Evolutionary conservation across 2,888 invertebrate species (phyloP).

Genomic region (Pterostichus madidus): DNA sequence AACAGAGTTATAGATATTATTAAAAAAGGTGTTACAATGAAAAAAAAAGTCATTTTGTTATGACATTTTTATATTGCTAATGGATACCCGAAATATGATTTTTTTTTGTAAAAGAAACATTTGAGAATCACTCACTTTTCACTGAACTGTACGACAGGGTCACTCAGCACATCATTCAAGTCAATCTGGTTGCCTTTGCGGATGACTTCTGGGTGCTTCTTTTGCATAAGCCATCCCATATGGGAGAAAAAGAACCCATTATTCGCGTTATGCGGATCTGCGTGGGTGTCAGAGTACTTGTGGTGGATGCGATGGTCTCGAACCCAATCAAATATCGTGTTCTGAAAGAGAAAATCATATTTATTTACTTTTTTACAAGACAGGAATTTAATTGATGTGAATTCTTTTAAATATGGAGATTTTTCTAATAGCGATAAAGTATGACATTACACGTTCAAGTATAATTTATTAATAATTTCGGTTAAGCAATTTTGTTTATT

Average conservation of each 20-base stretch:
- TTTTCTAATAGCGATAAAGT: no score
- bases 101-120: no score
- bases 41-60: no score
- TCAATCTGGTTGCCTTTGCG: constrained; percentile 89
- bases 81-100: no score
- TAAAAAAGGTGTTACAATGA: no score
- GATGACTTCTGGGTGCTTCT: constrained; percentile 92
- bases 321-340: constrained; percentile 86
- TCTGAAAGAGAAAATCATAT: constrained; percentile 76
- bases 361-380: not conserved
- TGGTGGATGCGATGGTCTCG: constrained; percentile 88
- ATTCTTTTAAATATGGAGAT: no score
- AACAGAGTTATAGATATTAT: no score
- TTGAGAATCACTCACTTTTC: constrained; percentile 84
- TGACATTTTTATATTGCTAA: no score
- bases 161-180: constrained; percentile 87
- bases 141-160: constrained; percentile 89
- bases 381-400: not conserved
- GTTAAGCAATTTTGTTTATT: no score
- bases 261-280: constrained; percentile 90
- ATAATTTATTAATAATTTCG: no score
- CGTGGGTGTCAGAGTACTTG: constrained; percentile 87
- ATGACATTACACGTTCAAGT: no score
- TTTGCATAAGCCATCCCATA: constrained; percentile 94
- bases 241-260: constrained; percentile 96